Evolutionary conservation across 2,113 vertebrate species (phyloP).

Genomic region (Rutilus rutilus): DNA sequence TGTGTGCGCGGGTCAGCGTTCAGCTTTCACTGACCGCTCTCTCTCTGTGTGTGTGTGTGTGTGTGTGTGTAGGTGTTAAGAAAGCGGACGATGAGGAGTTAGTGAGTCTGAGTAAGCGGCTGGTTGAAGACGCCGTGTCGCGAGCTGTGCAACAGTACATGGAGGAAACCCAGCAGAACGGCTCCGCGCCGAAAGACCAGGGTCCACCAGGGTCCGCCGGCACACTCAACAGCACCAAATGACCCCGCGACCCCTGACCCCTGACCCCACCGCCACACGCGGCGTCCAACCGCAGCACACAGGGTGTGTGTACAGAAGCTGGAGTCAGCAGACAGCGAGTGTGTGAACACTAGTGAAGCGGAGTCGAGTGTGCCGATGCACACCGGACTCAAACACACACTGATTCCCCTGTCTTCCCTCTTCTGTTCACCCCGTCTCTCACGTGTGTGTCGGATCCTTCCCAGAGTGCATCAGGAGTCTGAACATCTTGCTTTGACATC

Average conservation of each 20-base stretch:
- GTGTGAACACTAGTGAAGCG: too few relatives aligned
- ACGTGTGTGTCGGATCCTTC: too few relatives aligned
- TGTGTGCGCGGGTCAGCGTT: neutral
- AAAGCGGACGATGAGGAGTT: conserved; percentile 84
- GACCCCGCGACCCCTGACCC: conserved; percentile 15
- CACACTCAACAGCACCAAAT: conserved; percentile 62
- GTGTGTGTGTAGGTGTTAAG: conserved; percentile 83
- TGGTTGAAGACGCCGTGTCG: conserved; percentile 88
- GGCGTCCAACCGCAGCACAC: neutral
- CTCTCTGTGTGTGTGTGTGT: conserved; percentile 38
- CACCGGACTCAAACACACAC: too few relatives aligned
- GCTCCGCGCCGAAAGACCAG: conserved; percentile 73
- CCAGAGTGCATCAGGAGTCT: too few relatives aligned
- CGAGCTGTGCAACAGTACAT: conserved; percentile 88
- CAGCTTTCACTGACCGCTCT: neutral
- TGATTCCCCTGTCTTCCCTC: too few relatives aligned
- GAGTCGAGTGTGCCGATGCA: too few relatives aligned
- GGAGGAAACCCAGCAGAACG: conserved; percentile 86
- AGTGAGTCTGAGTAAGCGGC: conserved; percentile 84
- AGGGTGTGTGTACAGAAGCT: too few relatives aligned
- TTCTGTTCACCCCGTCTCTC: too few relatives aligned
- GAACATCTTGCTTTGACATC: too few relatives aligned
- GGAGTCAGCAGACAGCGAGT: too few relatives aligned
- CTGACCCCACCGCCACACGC: neutral
- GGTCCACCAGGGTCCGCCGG: conserved; percentile 67